A percentile compares a stretch with the other conserved stretches of the same genome.
Conservation (phyloP, 2,888 invertebrate genomes). For the Drosophila longiperda region DNA sequence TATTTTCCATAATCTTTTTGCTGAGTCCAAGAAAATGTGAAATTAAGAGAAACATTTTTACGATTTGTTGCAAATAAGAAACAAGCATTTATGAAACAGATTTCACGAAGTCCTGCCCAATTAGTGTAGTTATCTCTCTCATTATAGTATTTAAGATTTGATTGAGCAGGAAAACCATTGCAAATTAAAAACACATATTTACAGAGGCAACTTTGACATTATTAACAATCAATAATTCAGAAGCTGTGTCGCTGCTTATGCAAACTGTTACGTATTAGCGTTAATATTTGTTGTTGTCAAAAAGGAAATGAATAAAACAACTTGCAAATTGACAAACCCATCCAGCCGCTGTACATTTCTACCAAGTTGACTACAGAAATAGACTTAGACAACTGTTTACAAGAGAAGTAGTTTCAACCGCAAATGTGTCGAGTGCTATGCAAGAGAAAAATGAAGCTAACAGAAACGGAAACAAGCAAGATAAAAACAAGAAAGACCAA, state of each 20-base stretch:
- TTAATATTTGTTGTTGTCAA: conserved; percentile 11
- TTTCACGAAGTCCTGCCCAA: background rate
- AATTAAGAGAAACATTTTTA: background rate
- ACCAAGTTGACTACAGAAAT: conserved; percentile 36
- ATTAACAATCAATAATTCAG: background rate
- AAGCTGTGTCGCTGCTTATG: conserved; percentile 14
- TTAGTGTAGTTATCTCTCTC: background rate
- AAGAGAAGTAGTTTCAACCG: conserved; percentile 48
- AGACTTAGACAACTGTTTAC: conserved; percentile 45
- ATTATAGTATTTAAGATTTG: background rate
- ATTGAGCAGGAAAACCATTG: background rate
- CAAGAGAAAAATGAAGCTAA: conserved; percentile 44
- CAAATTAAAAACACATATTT: background rate
- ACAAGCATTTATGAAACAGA: background rate
- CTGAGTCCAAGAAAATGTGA: background rate
- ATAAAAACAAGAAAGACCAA: conserved; percentile 12
- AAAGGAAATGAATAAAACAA: background rate
- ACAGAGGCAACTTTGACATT: background rate
- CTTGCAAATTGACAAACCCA: conserved; percentile 27
- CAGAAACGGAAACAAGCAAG: conserved; percentile 27
- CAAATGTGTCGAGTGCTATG: conserved; percentile 52
- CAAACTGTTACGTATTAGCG: conserved; percentile 20
- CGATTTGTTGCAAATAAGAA: background rate
- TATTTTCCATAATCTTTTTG: background rate
- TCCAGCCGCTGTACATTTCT: conserved; percentile 31